Evolutionary conservation across 2,797 vertebrate genomes (phyloP), one percentile per base, ranked within the genome.

Genomic region (Cossypha polioptera): DNA sequence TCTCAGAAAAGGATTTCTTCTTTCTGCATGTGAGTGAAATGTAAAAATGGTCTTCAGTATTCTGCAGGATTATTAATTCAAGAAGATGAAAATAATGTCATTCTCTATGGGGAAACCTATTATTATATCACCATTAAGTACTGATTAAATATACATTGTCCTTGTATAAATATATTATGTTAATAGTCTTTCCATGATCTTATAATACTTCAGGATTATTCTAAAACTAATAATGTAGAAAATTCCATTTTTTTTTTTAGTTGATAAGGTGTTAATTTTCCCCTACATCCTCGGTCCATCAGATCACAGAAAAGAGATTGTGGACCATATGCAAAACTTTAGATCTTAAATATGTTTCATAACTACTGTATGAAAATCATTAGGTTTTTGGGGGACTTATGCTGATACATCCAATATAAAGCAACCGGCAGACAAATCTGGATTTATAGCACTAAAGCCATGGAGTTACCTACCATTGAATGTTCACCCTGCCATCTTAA

Each of bases 41-140:
- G 35, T 72, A 92, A 94, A 91, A 92, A 88, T 72, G 68, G 38
- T 83, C 61, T 88, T 80, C 57, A 35, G 54, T 75, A 83, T 86
- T 92, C 78, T 94, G 68, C 53, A 83, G 92, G 38, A 83, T 88
- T 92, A 94, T 92, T 94, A 96, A 96, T 96, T 95, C 85, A 91
- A 72, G 53, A 95, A 92, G 87, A 86, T 81, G 87, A 88, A 94
- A 94, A 96, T 86, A 79, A 83, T 90, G 78, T 58, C 90, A 36
- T 80, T 88, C 85, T 82, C 72, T 57, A 58, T 58, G 54, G 69
- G 36, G 42, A 94, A 91, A 72, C 75, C 68, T 94, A 94, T 94
- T 95, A 95, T 95, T 95, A 92, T 88, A 96, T 90, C 93, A 86
- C 47, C 61, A 95, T 94, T 95, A 94, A 91, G 38, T 86, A 90